Evolutionary conservation across 2,888 invertebrate genomes (phyloP), one percentile per base, ranked within the genome.

Genomic region (Caenorhabditis sp.): DNA sequence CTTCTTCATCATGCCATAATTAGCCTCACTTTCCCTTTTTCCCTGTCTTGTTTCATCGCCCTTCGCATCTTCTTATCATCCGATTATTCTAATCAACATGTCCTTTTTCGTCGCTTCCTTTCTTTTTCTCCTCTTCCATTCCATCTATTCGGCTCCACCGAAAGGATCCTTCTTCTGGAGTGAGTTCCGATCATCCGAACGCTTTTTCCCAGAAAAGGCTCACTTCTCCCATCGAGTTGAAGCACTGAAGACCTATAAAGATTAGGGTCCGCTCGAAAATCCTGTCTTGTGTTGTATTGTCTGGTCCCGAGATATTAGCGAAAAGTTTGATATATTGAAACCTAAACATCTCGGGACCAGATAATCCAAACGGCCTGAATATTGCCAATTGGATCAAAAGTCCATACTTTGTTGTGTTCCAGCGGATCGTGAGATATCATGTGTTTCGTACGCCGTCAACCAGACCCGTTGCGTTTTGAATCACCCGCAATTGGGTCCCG

Each of bases 381-480:
- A n/a, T n/a, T n/a, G n/a, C n/a, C n/a, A n/a, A n/a, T n/a, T n/a
- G n/a, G n/a, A n/a, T n/a, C n/a, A n/a, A n/a, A n/a, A n/a, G 13
- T 30, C 5, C 27, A 30, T 22, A n/a, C 9, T 5, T 46, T 48
- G 13, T n/a, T 32, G 11, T 20, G 15, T 63, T 59, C 24, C 35
- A 75, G 75, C 56, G 7, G 52, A 75, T 52, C 75, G 75, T 24
- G 50, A 75, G 24, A 75, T 75, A 24, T 61, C 48, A 0, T 75
- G 75, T 37, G 41, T 41, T 7, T 62, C 48, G 2, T 80, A 80
- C 15, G 76, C 37, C 2, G 43, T 61, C 7, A 80, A 70, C 45
- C 63, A 48, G n/a, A 80, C 86, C 5, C 71, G 86, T 7, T 86
- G 86, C 48, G 68, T 81, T 0, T 37, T 86, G 27, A 61, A 82